Evolutionary conservation across 1,140 invertebrate genomes (phyloP).

Genomic region (Plodia interpunctella): DNA sequence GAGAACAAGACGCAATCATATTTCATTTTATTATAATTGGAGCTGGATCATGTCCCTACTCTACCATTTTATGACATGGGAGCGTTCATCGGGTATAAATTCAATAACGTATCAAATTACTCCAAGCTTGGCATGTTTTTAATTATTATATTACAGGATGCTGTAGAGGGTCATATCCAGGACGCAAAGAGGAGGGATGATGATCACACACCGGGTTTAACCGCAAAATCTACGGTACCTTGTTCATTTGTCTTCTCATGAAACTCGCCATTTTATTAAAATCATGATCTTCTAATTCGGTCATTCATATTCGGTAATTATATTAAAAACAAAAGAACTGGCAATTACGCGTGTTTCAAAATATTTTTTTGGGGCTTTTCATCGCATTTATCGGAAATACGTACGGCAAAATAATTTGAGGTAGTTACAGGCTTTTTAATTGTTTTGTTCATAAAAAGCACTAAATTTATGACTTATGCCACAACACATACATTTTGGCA

Average conservation of each 20-base stretch:
- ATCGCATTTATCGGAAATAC: background rate
- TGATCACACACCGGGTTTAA: constrained; percentile 39
- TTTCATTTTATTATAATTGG: constrained; percentile 8
- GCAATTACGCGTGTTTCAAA: too few relatives aligned
- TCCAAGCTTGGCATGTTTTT: constrained; percentile 59
- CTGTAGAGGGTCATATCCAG: constrained; percentile 53
- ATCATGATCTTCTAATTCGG: too few relatives aligned
- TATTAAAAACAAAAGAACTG: too few relatives aligned
- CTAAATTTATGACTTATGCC: too few relatives aligned
- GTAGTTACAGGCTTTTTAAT: background rate
- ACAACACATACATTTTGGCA: too few relatives aligned
- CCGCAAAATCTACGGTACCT: constrained; percentile 48
- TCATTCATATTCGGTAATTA: too few relatives aligned
- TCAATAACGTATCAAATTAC: constrained; percentile 12
- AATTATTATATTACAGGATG: constrained; percentile 60
- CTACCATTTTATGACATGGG: background rate
- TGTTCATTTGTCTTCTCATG: constrained; percentile 4
- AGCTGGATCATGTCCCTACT: background rate
- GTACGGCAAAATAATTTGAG: background rate
- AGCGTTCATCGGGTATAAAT: background rate
- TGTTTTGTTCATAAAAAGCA: background rate
- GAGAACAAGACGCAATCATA: background rate
- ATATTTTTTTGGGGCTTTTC: background rate
- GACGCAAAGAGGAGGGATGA: constrained; percentile 54
- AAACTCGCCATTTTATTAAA: background rate